Evolutionary conservation across 1,140 invertebrate species (phyloP).

Genomic region (Andrena cerasifolii): DNA sequence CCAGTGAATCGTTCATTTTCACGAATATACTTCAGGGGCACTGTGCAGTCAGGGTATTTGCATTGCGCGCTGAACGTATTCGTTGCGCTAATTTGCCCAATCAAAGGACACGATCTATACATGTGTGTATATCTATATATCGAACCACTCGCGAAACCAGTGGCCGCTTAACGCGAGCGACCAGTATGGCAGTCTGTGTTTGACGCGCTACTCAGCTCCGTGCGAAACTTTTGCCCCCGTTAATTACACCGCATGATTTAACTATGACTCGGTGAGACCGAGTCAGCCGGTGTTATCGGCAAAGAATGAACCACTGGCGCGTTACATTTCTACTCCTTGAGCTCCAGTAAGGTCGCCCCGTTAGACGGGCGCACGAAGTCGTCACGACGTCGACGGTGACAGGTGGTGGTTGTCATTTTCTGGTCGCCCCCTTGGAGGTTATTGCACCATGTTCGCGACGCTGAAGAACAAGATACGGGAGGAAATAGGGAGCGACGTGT

Average conservation of each 20-base stretch:
- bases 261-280: conserved; percentile 13
- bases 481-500: conserved; percentile 88
- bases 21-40: not conserved
- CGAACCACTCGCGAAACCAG: conserved; percentile 5
- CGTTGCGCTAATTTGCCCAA: not conserved
- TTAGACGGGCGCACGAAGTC: not conserved
- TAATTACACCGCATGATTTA: not conserved
- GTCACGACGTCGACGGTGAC: conserved; percentile 64
- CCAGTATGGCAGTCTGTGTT: conserved; percentile 36
- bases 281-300: not conserved
- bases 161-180: conserved; percentile 1
- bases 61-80: conserved; percentile 21
- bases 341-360: conserved; percentile 2
- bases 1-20: not conserved
- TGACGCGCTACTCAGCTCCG: not conserved
- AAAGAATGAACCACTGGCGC: conserved; percentile 27
- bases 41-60: not conserved
- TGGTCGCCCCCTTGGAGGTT: conserved; percentile 33
- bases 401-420: conserved; percentile 65
- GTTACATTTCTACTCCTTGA: not conserved
- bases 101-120: not conserved
- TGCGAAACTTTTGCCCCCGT: not conserved
- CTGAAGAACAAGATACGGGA: conserved; percentile 89
- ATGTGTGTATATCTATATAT: not conserved
- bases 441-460: conserved; percentile 84